Base-by-base conservation (phyloP, 2,797 vertebrate species). In the Steatocranus sp. region DNA sequence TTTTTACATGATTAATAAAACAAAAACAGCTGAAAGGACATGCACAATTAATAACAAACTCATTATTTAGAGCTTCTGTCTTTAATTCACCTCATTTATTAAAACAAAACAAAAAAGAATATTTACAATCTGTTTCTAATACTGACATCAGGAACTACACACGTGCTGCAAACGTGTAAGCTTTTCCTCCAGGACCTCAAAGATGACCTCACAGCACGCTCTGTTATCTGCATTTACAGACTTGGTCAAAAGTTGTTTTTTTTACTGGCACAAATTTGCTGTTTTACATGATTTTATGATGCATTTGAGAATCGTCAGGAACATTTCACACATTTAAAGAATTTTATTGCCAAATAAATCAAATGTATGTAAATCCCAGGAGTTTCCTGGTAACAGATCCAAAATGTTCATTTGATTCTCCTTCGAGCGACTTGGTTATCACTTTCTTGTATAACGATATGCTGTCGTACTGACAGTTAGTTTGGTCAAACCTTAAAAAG, bases 141-240 rank as follows among this genome's bases (percentile, higher is more conserved):
- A 7, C 0, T 43, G 38, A 43, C 9, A 68, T 41, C 61, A 66
- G 12, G 3, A 15, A 23, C 20, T 3, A 0, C 36, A 68, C 0
- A 68, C 1, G 1, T 23, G 63, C 8, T 11, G 63, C 27, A 58
- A 32, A 43, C 1, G 3, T 11, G 56, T 17, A 10, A 41, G 61
- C 0, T 0, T 43, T 68, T 43, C 58, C 34, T 38, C 18, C 58
- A 63, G n/a, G 58, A 63, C 34, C 34, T 14, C 34, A 63, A 38
- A 63, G 34, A 66, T 8, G 61, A 0, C 61, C 34, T 38, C 63
- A 27, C 20, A 43, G 23, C 63, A 0, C 8, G n/a, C 6, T 23
- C 5, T 6, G 7, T 41, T 1, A 38, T 6, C 12, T 41, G 34
- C 5, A 41, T 41, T 66, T 17, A 68, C 23, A 11, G 36, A 15